phyloP scores from a whole-genome alignment of 2,113 vertebrate species.

The Pelobates fuscus region DNA sequence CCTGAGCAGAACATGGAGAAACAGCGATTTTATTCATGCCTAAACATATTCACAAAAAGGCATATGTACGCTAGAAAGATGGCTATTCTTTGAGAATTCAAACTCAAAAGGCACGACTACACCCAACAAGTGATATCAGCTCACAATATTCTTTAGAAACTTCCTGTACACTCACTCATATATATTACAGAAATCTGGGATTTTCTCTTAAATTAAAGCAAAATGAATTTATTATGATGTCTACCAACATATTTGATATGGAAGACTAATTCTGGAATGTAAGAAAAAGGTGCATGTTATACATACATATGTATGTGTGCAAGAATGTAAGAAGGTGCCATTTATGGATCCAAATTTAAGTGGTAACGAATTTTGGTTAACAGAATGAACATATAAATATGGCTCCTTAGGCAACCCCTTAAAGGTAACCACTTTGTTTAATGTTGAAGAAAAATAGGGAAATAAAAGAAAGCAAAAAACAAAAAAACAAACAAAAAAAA shows the following conservation, averaged over 20 bases:
- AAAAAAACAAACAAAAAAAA: neutral
- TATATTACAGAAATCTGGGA: constrained; percentile 33
- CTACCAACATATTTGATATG: constrained; percentile 16
- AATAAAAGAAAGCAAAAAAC: neutral
- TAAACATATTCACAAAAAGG: neutral
- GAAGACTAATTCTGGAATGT: constrained; percentile 42
- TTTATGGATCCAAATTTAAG: constrained; percentile 9
- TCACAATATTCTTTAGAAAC: neutral
- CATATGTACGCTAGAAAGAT: neutral
- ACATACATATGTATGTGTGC: neutral
- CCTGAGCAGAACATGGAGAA: neutral
- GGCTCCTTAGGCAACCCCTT: constrained; percentile 6
- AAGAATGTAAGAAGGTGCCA: neutral
- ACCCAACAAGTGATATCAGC: neutral
- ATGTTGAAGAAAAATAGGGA: neutral
- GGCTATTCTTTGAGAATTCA: neutral
- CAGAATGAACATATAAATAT: constrained; percentile 10
- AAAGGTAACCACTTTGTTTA: constrained; percentile 2
- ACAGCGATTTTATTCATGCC: neutral
- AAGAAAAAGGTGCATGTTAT: constrained; percentile 33
- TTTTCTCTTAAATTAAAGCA: constrained; percentile 24
- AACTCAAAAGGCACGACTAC: neutral
- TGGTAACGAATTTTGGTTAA: constrained; percentile 12
- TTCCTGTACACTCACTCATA: neutral
- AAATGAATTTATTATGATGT: constrained; percentile 21